Base-by-base conservation (phyloP, 1,140 invertebrate genomes). In the Conus betulinus region DNA sequence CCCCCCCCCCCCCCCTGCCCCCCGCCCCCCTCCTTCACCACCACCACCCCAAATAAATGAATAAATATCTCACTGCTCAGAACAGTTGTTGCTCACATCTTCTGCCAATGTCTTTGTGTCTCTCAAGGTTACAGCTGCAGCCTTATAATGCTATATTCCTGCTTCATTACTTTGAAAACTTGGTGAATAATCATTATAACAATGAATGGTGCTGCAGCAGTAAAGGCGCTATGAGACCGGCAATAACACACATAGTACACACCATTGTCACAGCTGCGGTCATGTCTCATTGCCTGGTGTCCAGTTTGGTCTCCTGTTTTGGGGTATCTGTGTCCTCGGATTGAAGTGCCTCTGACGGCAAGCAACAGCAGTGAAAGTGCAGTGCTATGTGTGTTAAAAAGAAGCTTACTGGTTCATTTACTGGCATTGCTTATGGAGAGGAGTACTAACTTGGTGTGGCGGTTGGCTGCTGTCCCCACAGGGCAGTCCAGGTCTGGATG, bases 401-500 rank as follows among this genome's bases (percentile, higher is more conserved):
- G 67, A n/a, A 20, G 67, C 23, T 71, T 71, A 23, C 20, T 63
- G 60, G 60, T 63, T 20, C 60, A 11, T 63, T 63, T 71, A 23
- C 23, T 71, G 67, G 67, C 20, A 23, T n/a, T 71, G 67, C 57
- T 71, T 20, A 20, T 20, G 67, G 67, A 20, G 67, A 20, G 67
- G 67, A 71, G 67, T 7, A 23, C 67, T 81, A 67, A 84, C 82
- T 20, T 84, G 17, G 82, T 53, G 53, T 84, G 82, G 23, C 53
- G 82, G 85, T 78, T 57, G 71, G 57, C 71, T 78, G 63, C 81
- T 87, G 55, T 53, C 52, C n/a, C 82, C 71, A 89, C 90, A 96
- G 95, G 98, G 98, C 91, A 98, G 99, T 90, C 98, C 98, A 23
- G 99, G 99, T 88, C 95, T 99, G 89, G 99, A 99, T 95, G 99